These are phyloP conservation scores for Parasteatoda lunata DNA, from an alignment of 2,888 invertebrate species.

Conservation along the genomic window DNA sequence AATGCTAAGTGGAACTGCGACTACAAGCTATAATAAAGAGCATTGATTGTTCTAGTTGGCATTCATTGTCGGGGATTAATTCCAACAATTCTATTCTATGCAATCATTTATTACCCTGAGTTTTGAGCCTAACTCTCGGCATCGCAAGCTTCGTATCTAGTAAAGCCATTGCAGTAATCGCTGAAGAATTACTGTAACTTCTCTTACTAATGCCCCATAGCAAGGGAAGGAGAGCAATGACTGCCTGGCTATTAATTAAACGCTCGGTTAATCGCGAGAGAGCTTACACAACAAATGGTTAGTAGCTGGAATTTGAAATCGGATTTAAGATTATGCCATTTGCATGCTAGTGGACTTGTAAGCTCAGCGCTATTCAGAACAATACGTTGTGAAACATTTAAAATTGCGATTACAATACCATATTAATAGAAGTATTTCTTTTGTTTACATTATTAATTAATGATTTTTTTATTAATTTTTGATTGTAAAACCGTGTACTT, in stretches of 20 bases:
- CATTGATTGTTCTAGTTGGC: conserved; percentile 24
- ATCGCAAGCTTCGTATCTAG: conserved; percentile 13
- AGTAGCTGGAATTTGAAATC: conserved; percentile 37
- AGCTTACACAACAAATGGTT: conserved; percentile 42
- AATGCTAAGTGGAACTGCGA: too few species aligned
- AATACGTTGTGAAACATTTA: neutral
- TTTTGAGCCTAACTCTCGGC: conserved; percentile 6
- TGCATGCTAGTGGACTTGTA: conserved; percentile 18
- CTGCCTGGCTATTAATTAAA: conserved; percentile 57
- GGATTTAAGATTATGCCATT: conserved; percentile 49
- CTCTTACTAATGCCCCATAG: conserved; percentile 16
- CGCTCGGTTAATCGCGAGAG: conserved; percentile 51
- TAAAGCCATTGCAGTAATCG: conserved; percentile 57
- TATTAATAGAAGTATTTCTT: neutral
- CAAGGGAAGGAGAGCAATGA: conserved; percentile 1
- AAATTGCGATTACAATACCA: conserved; percentile 1
- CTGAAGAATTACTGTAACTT: conserved; percentile 50
- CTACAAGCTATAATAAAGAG: neutral
- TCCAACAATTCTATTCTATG: conserved; percentile 20
- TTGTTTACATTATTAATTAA: conserved; percentile 11
- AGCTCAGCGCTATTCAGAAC: neutral
- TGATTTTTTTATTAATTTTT: conserved; percentile 7
- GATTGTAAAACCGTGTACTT: neutral
- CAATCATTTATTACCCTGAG: conserved; percentile 9
- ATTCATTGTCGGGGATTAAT: conserved; percentile 43